phyloP scores from a whole-genome alignment of 1,140 invertebrate genomes.

The Zaprionus davidi region DNA sequence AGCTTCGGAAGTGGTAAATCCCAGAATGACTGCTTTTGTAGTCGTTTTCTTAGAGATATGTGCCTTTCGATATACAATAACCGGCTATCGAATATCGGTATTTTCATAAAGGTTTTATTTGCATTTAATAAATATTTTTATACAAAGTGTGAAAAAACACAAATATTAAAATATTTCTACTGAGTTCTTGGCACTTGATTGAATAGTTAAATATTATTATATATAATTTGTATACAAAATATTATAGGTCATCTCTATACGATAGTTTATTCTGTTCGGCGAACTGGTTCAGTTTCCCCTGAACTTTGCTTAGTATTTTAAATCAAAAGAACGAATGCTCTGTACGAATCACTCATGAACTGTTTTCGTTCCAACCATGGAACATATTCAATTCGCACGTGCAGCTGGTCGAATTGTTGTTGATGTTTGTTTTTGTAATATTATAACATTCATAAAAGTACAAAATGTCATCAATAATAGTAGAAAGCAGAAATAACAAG shows the following conservation, averaged over 20 bases:
- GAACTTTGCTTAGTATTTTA: neutral
- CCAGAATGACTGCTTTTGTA: neutral
- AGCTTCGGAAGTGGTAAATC: neutral
- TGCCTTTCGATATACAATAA: neutral
- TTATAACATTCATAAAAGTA: neutral
- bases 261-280: neutral
- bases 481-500: slow-evolving; percentile 39
- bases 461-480: slow-evolving; percentile 43
- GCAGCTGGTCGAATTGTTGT: slow-evolving; percentile 10
- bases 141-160: too few species aligned
- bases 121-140: neutral
- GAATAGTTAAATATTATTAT: too few species aligned
- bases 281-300: neutral
- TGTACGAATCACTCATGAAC: neutral
- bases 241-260: neutral
- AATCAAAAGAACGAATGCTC: neutral
- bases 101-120: neutral
- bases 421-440: neutral
- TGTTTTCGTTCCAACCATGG: neutral
- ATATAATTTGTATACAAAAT: too few species aligned
- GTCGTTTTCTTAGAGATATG: neutral
- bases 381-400: slow-evolving; percentile 23
- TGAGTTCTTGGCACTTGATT: too few species aligned
- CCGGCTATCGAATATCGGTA: neutral
- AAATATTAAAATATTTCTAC: too few species aligned